Conservation (phyloP, 2,888 invertebrate genomes). For the Cerceris rybyensis region DNA sequence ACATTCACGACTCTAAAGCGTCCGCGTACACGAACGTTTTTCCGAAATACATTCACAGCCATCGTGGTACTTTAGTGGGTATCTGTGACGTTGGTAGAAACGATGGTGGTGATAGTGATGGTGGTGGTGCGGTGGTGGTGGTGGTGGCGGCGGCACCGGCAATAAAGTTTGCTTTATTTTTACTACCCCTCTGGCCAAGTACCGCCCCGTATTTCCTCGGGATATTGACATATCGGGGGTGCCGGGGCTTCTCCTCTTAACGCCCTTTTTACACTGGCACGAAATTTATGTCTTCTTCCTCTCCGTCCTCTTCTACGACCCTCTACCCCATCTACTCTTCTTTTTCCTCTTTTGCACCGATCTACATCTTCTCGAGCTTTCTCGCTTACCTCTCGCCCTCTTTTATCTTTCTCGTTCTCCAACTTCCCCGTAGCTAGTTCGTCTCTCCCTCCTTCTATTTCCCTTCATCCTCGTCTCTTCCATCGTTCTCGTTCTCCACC, state of each 20-base stretch:
- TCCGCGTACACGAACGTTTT: constrained; percentile 48
- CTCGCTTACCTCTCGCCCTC: constrained; percentile 2
- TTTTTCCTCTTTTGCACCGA: constrained; percentile 23
- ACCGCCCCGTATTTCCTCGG: constrained; percentile 69
- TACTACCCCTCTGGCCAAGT: constrained; percentile 71
- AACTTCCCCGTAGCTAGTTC: constrained; percentile 11
- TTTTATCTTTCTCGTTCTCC: constrained; percentile 19
- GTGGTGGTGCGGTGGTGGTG: constrained; percentile 15
- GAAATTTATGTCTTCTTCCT: constrained; percentile 73
- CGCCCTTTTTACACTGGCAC: constrained; percentile 71
- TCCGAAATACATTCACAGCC: constrained; percentile 65
- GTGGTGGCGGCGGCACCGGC: constrained; percentile 56
- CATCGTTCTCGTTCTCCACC: constrained; percentile 9
- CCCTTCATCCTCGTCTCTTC: constrained; percentile 1
- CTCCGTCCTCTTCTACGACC: constrained; percentile 32
- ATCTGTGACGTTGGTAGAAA: constrained; percentile 20
- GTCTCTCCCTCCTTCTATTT: constrained; percentile 4
- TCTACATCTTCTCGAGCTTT: constrained; percentile 39
- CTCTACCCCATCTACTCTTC: constrained; percentile 16
- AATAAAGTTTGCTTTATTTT: constrained; percentile 77
- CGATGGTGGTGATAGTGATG: constrained; percentile 20
- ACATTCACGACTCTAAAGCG: constrained; percentile 48
- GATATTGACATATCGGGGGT: constrained; percentile 76
- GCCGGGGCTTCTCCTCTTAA: constrained; percentile 70
- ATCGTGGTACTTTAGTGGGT: constrained; percentile 24